A percentile compares a stretch with the other conserved stretches of the same genome.
Conservation (phyloP, 2,797 vertebrate genomes). For the Sebastes itinus region DNA sequence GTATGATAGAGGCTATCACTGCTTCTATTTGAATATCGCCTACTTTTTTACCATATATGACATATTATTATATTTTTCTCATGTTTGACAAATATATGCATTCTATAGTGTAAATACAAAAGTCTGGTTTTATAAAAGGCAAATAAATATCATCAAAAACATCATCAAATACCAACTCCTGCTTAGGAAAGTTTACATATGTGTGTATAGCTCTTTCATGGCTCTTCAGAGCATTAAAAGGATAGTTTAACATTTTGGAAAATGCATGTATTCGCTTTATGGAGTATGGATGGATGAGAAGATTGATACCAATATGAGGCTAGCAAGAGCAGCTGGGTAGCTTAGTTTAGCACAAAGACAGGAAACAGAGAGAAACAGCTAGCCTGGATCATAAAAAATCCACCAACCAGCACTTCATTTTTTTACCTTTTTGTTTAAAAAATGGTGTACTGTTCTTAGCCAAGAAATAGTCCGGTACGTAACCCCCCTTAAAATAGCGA, state of each 20-base stretch:
- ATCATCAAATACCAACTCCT: constrained; percentile 18
- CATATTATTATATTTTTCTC: background rate
- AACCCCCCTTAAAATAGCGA: background rate
- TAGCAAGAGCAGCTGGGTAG: background rate
- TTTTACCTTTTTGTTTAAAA: background rate
- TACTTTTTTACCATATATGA: constrained; percentile 2
- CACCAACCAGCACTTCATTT: background rate
- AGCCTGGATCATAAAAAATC: background rate
- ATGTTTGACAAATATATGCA: constrained; percentile 17
- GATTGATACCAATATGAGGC: background rate
- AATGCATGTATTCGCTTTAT: background rate
- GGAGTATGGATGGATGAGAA: background rate
- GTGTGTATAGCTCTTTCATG: constrained; percentile 1
- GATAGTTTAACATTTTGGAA: background rate
- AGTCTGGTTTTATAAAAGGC: constrained; percentile 30
- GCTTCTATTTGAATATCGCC: constrained; percentile 10
- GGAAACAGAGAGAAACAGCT: background rate
- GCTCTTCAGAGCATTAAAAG: background rate
- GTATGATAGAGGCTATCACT: constrained; percentile 1
- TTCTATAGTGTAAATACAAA: constrained; percentile 35
- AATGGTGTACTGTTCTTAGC: background rate
- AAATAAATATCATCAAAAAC: constrained; percentile 70
- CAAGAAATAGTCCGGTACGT: background rate
- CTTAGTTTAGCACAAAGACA: background rate
- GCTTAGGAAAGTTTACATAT: constrained; percentile 27